Evolutionary conservation across 2,888 invertebrate genomes (phyloP).

Genomic region (Dichetophora obliterata): DNA sequence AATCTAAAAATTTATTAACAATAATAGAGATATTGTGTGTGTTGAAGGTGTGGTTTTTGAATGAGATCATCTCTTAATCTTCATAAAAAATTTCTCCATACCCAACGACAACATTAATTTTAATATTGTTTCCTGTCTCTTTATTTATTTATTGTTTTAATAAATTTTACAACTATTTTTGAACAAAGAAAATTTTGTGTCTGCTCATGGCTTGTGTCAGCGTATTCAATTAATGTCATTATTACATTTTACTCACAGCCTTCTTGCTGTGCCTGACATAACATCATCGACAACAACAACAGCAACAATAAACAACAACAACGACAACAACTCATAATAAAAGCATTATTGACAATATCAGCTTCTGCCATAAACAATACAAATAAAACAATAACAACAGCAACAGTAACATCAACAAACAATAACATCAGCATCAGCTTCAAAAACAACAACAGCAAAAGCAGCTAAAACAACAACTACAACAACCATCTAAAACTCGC

Average conservation of each 20-base stretch:
- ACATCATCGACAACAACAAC: neutral
- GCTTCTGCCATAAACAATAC: neutral
- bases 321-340: neutral
- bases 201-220: too few species aligned
- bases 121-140: too few species aligned
- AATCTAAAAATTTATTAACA: too few species aligned
- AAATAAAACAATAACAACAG: slow-evolving; percentile 22
- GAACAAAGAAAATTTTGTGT: too few species aligned
- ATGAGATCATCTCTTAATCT: too few species aligned
- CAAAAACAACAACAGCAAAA: slow-evolving; percentile 45
- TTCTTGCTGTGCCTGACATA: neutral
- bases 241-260: neutral
- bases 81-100: too few species aligned
- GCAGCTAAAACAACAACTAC: too few species aligned
- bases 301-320: neutral
- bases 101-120: too few species aligned
- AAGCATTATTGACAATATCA: neutral
- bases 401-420: slow-evolving; percentile 41
- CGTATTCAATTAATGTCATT: neutral
- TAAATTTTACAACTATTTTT: too few species aligned
- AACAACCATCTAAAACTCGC: slow-evolving; percentile 19
- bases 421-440: slow-evolving; percentile 41
- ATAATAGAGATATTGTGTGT: too few species aligned
- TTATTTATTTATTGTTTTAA: too few species aligned
- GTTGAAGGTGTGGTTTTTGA: too few species aligned